Percentiles rank a stretch among this genome's conserved stretches.
Conservation (phyloP, 2,888 invertebrate species). For the Erebia palarica region DNA sequence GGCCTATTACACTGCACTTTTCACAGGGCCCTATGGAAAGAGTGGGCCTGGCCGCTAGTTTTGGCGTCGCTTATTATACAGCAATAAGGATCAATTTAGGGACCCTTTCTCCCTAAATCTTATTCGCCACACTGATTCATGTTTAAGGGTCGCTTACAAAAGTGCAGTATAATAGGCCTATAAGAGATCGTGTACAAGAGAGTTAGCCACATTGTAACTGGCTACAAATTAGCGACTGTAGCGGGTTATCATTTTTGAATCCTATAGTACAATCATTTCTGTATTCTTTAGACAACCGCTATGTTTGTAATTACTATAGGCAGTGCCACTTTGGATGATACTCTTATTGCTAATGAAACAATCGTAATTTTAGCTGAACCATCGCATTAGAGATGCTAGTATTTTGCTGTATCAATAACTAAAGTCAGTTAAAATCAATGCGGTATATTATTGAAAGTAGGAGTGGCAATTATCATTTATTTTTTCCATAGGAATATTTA, state of each 20-base stretch:
- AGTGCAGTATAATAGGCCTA: no score
- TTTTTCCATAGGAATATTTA: neutral
- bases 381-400: no score
- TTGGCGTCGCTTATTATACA: no score
- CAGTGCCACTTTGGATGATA: neutral
- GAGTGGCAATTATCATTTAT: neutral
- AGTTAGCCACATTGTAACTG: no score
- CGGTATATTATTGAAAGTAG: neutral
- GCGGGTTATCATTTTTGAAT: neutral
- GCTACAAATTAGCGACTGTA: neutral
- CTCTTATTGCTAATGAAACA: neutral
- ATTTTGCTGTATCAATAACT: neutral
- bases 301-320: neutral
- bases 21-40: no score
- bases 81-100: no score
- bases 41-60: no score
- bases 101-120: no score
- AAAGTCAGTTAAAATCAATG: neutral
- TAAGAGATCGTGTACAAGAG: no score
- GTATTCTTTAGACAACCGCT: neutral
- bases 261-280: conserved; percentile 2
- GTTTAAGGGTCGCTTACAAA: no score
- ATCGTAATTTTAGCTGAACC: neutral
- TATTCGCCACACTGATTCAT: no score
- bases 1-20: no score